Evolutionary conservation across 2,888 invertebrate species (phyloP), one percentile per base, ranked within the genome.

Genomic region (Electrophaes corylata): DNA sequence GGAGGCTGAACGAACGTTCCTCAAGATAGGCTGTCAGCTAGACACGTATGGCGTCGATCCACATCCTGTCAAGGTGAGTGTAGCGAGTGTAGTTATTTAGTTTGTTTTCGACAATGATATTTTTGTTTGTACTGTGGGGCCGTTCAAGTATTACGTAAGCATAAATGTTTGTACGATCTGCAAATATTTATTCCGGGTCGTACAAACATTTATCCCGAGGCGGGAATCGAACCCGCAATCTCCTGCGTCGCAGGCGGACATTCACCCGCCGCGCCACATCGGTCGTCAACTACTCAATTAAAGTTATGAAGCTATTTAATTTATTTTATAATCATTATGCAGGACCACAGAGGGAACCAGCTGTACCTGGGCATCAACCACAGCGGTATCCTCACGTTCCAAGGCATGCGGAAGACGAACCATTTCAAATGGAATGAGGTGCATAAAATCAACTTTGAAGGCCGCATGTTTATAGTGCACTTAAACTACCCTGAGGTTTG

Each of bases 11-110:
- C 94, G 95, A 59, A 94, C 96, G 70, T 99, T 99, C 87, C 94
- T 99, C 73, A 96, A 96, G 85, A 96, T 98, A 74, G 97, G 98
- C 39, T 96, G 97, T 68, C 95, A 96, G 66, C 92, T 99, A 56
- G 99, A 99, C 84, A 98, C 99, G 0, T 99, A 99, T 79, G 99
- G 99, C 20, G 97, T 99, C 31, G 99, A 99, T 90, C 99, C 99
- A 8, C 98, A 99, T 92, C 97, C 98, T 59, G 99, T 99, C 26
- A 99, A 99, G 94, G 97, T 97, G 83, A 75, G 49, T 29, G 41
- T 8, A 40, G 40, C 31, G 16, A 72, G 65, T n/a, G n/a, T n/a
- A n/a, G n/a, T n/a, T n/a, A n/a, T 20, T 20, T 20, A 5, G 20
- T 20, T 20, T 4, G 20, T 20, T 20, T 20, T 20, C 20, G 20